Conservation (phyloP, 1,140 invertebrate species). For the Drosophila pruinosa region DNA sequence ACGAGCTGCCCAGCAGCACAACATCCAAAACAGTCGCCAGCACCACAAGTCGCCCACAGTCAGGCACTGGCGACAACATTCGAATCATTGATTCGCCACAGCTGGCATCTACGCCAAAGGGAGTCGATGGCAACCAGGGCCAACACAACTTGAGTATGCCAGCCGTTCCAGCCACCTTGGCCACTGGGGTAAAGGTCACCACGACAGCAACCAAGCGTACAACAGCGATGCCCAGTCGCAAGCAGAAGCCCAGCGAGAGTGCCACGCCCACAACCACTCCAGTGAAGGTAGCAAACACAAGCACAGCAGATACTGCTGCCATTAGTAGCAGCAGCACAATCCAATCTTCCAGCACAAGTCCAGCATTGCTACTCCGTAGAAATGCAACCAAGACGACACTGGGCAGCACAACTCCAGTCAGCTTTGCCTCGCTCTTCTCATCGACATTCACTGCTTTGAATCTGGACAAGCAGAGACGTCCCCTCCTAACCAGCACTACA, state of each 20-base stretch:
- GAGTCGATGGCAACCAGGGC: neutral
- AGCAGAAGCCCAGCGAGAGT: slow-evolving; percentile 31
- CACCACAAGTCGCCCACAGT: slow-evolving; percentile 5
- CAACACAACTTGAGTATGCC: slow-evolving; percentile 40
- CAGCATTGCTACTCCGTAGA: slow-evolving; percentile 28
- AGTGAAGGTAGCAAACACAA: neutral
- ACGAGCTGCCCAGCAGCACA: slow-evolving; percentile 37
- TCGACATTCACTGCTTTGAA: slow-evolving; percentile 29
- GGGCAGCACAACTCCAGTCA: slow-evolving; percentile 46
- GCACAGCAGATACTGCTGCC: neutral
- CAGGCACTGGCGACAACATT: slow-evolving; percentile 51
- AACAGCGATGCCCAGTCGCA: slow-evolving; percentile 11
- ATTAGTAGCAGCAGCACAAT: slow-evolving; percentile 7
- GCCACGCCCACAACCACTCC: slow-evolving; percentile 5
- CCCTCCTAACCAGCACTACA: slow-evolving; percentile 17
- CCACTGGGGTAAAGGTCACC: slow-evolving; percentile 24
- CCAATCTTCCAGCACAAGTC: slow-evolving; percentile 9
- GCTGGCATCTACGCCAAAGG: slow-evolving; percentile 22
- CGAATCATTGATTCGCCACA: slow-evolving; percentile 68
- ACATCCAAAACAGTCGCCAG: neutral
- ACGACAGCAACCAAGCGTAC: slow-evolving; percentile 27
- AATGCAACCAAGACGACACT: slow-evolving; percentile 53
- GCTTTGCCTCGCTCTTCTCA: slow-evolving; percentile 62
- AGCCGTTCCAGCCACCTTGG: neutral
- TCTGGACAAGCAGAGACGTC: slow-evolving; percentile 42